Conservation (phyloP, 2,113 vertebrate genomes). For the Clinocottus analis region DNA sequence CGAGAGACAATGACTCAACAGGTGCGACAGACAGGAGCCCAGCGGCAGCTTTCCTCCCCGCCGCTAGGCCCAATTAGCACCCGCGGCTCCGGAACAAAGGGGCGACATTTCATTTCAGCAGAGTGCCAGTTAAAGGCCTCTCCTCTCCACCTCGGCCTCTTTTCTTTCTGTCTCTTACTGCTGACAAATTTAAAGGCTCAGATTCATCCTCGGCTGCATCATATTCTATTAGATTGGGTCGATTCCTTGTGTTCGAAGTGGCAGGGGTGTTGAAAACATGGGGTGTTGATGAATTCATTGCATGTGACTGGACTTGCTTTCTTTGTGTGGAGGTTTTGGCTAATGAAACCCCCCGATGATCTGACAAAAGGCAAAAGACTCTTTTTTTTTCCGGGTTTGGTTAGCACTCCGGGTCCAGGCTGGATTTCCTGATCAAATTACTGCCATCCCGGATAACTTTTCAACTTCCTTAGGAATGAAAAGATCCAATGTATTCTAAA, state of each 20-base stretch:
- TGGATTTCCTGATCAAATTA: constrained; percentile 37
- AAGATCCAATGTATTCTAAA: background rate
- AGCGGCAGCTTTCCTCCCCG: constrained; percentile 73
- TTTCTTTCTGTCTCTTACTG: constrained; percentile 80
- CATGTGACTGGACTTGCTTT: constrained; percentile 76
- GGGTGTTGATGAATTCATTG: constrained; percentile 84
- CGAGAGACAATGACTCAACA: constrained; percentile 83
- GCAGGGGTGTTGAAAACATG: constrained; percentile 77
- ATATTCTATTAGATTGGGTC: constrained; percentile 76
- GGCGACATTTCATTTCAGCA: constrained; percentile 80
- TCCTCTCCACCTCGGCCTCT: constrained; percentile 66
- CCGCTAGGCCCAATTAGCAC: constrained; percentile 80
- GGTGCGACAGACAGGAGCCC: constrained; percentile 83
- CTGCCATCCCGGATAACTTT: constrained; percentile 12
- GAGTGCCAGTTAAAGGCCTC: constrained; percentile 82
- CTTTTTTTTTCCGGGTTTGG: constrained; percentile 60
- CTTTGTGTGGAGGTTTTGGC: constrained; percentile 71
- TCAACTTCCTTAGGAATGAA: background rate
- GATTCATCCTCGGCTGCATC: constrained; percentile 67
- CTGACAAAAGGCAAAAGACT: constrained; percentile 66
- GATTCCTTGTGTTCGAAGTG: constrained; percentile 75
- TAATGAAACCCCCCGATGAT: constrained; percentile 73
- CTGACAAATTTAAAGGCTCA: constrained; percentile 79
- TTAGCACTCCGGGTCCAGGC: constrained; percentile 20
- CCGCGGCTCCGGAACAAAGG: constrained; percentile 79